Base-by-base conservation (phyloP, 2,888 invertebrate genomes). In the Carterocephalus palaemon region DNA sequence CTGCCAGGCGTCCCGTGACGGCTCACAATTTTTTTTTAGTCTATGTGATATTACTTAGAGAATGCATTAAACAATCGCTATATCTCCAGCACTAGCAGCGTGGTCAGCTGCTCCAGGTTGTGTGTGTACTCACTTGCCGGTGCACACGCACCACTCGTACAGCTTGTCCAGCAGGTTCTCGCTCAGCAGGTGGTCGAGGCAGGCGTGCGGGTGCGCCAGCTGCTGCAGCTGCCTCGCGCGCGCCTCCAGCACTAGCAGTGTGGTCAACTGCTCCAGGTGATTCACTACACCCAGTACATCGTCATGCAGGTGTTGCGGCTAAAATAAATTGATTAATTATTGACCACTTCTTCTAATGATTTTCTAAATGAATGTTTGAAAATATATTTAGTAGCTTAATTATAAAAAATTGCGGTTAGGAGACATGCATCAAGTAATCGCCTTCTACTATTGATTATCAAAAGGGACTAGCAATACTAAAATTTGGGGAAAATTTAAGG, bases 251-350 rank as follows among this genome's bases (percentile, higher is more conserved):
- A 95, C 86, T 39, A 97, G 81, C 10, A 98, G 85, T 0, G 94
- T 94, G 1, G 94, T 91, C 91, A 98, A 92, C 75, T 97, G 96
- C 70, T 96, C 96, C 62, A 98, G 84, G 67, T 97, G 96, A 69
- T 95, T 96, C 9, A 96, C 93, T 34, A 98, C 96, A 13, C 93
- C 93, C 26, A 95, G 89, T 1, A 97, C 94, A 76, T 97, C 97
- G 71, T 97, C 97, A 64, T 94, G 93, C 1, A 85, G 74, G 54
- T 83, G 78, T 49, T 75, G 71, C 0, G 83, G 83, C 84, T 85
- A 63, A 0, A 61, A 64, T 6, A 42, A 22, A 22, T 15, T 13
- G 36, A 24, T 5, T 2, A 26, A 15, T 4, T 1, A 36, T 22
- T 9, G 24, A 29, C n/a, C n/a, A n/a, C n/a, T n/a, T n/a, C n/a